Base-by-base conservation (phyloP, 2,888 invertebrate species). In the Agriopis marginaria region DNA sequence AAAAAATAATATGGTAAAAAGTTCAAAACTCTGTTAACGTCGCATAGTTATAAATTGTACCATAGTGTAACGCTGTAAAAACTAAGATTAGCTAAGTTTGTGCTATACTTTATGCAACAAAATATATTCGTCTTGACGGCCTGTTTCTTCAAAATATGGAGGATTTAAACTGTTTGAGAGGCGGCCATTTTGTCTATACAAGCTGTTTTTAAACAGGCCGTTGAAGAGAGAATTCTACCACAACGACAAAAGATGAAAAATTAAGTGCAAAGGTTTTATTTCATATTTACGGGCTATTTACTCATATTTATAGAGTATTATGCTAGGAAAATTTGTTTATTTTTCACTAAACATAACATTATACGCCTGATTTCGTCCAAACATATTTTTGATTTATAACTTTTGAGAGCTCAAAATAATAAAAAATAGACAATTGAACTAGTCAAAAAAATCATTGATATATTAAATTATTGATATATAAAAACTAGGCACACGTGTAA, bases 11-110 rank as follows among this genome's bases (percentile, higher is more conserved):
- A 73, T 71, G 73, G 77, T 74, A 73, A 75, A 77, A 75, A 77
- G 75, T 76, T 75, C 72, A 78, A 76, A 76, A 77, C 73, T 74
- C 76, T 78, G 74, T 78, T 76, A 65, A 72, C 67, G 66, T 73
- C 74, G 74, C 76, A 76, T 75, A 78, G 76, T 72, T 72, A 73
- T 60, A 63, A 66, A 68, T 73, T 76, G 71, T 75, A 76, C 67
- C 67, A 71, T 75, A 77, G 71, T 68, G 59, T 68, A 71, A 72
- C 65, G 76, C 75, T 72, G 63, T 68, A 65, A 75, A 65, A 45
- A 65, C 60, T 66, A 70, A 75, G 72, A 67, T 47, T 74, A 74
- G 70, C 67, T 60, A 54, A 69, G 44, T 53, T 66, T 68, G 73
- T 72, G 72, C 62, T 70, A 66, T 32, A 73, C 69, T 67, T 68